Evolutionary conservation across 2,888 invertebrate species (phyloP).

Genomic region (Incurvaria masculella): DNA sequence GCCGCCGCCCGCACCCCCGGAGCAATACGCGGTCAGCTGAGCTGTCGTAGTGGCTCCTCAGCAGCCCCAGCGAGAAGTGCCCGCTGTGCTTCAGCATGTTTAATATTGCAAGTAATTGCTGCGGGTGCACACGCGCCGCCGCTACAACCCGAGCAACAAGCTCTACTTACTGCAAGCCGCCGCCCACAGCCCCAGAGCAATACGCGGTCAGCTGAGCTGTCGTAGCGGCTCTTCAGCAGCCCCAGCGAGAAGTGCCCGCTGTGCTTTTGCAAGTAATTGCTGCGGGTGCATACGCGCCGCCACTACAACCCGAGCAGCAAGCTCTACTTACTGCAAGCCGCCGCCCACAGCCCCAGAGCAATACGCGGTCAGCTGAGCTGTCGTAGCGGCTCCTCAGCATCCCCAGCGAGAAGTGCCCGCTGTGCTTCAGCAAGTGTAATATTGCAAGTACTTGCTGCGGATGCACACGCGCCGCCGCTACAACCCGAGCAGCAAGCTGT

Average conservation of each 20-base stretch:
- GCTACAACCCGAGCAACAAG: not conserved
- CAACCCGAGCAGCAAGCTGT: no score
- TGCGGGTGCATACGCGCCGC: slow-evolving; percentile 38
- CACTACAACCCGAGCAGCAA: not conserved
- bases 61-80: no score
- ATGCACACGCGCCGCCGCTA: slow-evolving; percentile 48
- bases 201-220: no score
- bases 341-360: slow-evolving; percentile 45
- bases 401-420: slow-evolving; percentile 25
- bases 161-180: slow-evolving; percentile 27
- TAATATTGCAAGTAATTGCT: slow-evolving; percentile 45
- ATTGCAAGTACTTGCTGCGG: slow-evolving; percentile 44
- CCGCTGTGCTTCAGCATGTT: slow-evolving; percentile 30
- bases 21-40: no score
- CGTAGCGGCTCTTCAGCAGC: no score
- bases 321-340: slow-evolving; percentile 27
- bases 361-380: no score
- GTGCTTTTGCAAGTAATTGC: slow-evolving; percentile 39
- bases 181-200: slow-evolving; percentile 43
- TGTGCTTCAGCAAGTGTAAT: no score
- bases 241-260: slow-evolving; percentile 26
- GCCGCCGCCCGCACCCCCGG: slow-evolving; percentile 40
- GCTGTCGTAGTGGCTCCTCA: no score
- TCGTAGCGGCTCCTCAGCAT: no score
- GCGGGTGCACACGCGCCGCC: slow-evolving; percentile 36